A percentile compares a stretch with the other conserved stretches of the same genome.
Conservation (phyloP, 2,113 vertebrate genomes). For the Riparia riparia region DNA sequence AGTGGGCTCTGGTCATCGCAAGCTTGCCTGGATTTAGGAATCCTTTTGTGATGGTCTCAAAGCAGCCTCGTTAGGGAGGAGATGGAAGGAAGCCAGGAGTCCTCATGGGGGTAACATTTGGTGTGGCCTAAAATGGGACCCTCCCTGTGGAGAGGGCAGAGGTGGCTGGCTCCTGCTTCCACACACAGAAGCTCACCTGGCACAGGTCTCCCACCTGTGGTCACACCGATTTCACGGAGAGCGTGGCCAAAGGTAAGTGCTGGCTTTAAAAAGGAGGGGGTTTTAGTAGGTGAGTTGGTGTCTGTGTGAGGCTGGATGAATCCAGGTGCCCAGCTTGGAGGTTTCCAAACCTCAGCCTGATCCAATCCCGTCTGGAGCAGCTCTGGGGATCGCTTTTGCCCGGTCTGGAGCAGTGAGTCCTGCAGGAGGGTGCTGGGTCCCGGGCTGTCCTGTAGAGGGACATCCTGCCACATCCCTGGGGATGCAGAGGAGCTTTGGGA, state of each 20-base stretch:
- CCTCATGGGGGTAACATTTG: rapidly evolving
- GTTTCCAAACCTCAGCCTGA: background rate
- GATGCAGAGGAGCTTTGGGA: background rate
- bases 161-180: background rate
- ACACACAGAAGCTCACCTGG: rapidly evolving
- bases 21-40: background rate
- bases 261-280: background rate
- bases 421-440: background rate
- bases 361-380: rapidly evolving
- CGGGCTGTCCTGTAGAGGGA: rapidly evolving
- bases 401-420: rapidly evolving
- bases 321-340: background rate
- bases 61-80: rapidly evolving
- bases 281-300: rapidly evolving
- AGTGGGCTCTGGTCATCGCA: rapidly evolving
- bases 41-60: rapidly evolving
- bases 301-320: background rate
- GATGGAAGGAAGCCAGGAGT: background rate
- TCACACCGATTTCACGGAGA: rapidly evolving
- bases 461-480: rapidly evolving
- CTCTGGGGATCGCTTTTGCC: too few species aligned
- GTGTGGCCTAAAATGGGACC: background rate
- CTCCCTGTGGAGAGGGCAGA: background rate
- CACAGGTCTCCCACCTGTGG: background rate
- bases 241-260: background rate